Evolutionary conservation across 2,797 vertebrate genomes (phyloP), one percentile per base, ranked within the genome.

Genomic region (Crenuchus spilurus): DNA sequence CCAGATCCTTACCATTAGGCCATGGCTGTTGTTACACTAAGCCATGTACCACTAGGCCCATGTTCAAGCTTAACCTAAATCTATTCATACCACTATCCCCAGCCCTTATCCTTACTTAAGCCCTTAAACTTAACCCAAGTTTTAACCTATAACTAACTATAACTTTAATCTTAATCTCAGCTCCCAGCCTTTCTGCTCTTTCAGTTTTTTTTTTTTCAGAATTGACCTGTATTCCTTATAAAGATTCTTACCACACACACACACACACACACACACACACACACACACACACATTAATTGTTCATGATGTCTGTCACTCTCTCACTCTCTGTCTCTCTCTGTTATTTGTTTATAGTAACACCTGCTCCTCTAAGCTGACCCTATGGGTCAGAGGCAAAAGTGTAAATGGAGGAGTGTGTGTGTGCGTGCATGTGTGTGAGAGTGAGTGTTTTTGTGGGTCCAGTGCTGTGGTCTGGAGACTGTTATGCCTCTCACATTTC

Each of bases 331-430:
- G 4, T 33, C 1, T 33, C 30, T 30, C 26, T 48, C 24, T 49
- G 35, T n/a, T 48, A 52, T 26, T 28, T 39, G 33, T 49, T 52
- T 76, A 33, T 16, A 74, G 61, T n/a, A 48, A 44, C 70, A 64
- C 28, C 69, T 80, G 70, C 70, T 69, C 62, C 67, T 31, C 6
- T 70, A 11, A 14, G 57, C 13, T 70, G 65, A 79, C 73, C 68
- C 37, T 71, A 6, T n/a, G 66, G 35, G 55, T 57, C 58, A 39
- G 10, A 48, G 37, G 46, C 58, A 70, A 48, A 22, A 64, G 74
- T 76, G 58, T 64, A 76, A 70, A 76, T 70, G 66, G 66, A 62
- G 35, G 55, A 61, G 44, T 52, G 49, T 14, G 18, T 48, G 48
- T 26, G 20, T 26, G 49, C 14, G 20, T 28, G 10, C 5, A 3